These are phyloP conservation scores for Drosophila funebris DNA, from an alignment of 1,140 invertebrate genomes.

Conservation along the genomic window DNA sequence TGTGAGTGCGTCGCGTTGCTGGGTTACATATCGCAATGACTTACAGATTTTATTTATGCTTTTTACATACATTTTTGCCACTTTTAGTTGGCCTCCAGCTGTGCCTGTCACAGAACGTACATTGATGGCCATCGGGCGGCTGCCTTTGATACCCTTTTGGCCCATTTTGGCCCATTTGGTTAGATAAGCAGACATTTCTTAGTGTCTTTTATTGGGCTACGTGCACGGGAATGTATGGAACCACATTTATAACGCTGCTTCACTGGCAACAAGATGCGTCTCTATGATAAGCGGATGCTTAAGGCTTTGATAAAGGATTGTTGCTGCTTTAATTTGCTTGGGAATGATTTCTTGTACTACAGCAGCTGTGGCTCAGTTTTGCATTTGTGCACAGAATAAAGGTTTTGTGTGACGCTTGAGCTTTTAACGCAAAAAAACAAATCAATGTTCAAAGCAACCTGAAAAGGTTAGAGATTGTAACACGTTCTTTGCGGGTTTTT, in stretches of 20 bases:
- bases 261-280: conserved; percentile 17
- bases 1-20: background rate
- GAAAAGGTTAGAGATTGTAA: conserved; percentile 11
- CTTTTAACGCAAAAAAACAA: conserved; percentile 27
- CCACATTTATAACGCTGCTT: too few species aligned
- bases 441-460: conserved; percentile 15
- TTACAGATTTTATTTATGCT: conserved; percentile 11
- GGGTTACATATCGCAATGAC: background rate
- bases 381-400: background rate
- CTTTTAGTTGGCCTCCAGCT: background rate
- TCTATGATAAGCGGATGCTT: conserved; percentile 1
- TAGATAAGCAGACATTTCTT: conserved; percentile 33
- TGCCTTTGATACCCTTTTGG: background rate
- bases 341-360: background rate
- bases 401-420: conserved; percentile 7
- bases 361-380: conserved; percentile 1
- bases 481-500: conserved; percentile 40
- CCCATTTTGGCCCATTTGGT: conserved; percentile 11
- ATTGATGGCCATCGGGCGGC: conserved; percentile 14
- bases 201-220: conserved; percentile 30
- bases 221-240: background rate
- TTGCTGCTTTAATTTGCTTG: conserved; percentile 2
- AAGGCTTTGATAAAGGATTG: conserved; percentile 23
- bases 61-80: background rate
- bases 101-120: background rate